Percentiles rank a stretch among this genome's conserved stretches.
Conservation (phyloP, 1,140 invertebrate genomes). For the Pseudobourletiella spinata region DNA sequence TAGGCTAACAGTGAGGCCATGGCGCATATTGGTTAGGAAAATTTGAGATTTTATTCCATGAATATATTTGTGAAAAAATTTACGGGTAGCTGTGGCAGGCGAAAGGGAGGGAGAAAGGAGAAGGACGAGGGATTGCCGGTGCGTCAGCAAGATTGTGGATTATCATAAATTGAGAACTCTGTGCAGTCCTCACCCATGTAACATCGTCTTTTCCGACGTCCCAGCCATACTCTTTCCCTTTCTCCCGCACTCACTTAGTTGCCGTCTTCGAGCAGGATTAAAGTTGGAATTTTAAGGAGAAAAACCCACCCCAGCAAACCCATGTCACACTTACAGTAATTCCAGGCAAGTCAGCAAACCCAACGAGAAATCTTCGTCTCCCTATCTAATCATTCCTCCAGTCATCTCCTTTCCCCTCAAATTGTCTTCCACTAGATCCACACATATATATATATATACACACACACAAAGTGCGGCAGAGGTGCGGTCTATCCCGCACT, state of each 20-base stretch:
- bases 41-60: no score
- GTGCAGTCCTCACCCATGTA: neutral
- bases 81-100: no score
- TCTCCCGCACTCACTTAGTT: no score
- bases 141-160: neutral
- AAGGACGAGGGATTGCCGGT: no score
- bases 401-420: neutral
- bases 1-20: no score
- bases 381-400: neutral
- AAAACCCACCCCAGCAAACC: neutral
- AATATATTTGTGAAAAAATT: no score
- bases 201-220: neutral
- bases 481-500: no score
- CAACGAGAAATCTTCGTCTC: neutral
- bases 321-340: neutral
- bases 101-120: no score
- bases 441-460: no score
- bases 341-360: neutral
- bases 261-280: neutral
- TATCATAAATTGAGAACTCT: conserved; percentile 8
- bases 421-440: no score
- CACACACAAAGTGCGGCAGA: no score
- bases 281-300: neutral
- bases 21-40: no score
- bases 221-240: neutral